Evolutionary conservation across 2,888 invertebrate species (phyloP).

Genomic region (Ceraclea dissimilis): DNA sequence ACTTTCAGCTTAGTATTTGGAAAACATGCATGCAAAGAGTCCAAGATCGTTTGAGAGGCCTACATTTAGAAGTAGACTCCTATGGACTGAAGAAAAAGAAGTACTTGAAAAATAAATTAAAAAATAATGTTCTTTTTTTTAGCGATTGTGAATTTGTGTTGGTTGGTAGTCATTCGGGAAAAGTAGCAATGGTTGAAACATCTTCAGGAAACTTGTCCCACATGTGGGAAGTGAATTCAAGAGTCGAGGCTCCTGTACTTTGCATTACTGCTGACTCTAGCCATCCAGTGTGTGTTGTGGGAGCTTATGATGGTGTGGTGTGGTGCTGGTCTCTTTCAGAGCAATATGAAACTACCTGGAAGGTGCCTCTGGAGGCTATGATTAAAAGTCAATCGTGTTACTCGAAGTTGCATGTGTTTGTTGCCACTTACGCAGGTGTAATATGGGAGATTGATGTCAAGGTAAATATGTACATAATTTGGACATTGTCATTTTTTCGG

Average conservation of each 20-base stretch:
- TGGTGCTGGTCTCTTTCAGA: constrained; percentile 52
- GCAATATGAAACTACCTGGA: constrained; percentile 53
- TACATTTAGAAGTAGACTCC: too few relatives aligned
- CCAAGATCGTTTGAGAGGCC: too few relatives aligned
- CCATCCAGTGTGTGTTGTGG: constrained; percentile 47
- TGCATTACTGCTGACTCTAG: constrained; percentile 30
- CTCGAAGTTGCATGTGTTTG: constrained; percentile 42
- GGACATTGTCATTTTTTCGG: not conserved
- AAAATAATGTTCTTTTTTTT: not conserved
- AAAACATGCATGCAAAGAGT: too few relatives aligned
- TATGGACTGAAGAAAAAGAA: not conserved
- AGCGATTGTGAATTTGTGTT: constrained; percentile 33
- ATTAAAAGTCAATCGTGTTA: constrained; percentile 54
- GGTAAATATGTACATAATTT: too few relatives aligned
- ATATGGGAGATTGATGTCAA: constrained; percentile 50
- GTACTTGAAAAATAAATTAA: not conserved
- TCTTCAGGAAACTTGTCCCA: constrained; percentile 46
- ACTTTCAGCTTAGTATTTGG: too few relatives aligned
- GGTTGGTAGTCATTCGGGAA: constrained; percentile 70
- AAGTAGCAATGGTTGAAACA: constrained; percentile 53
- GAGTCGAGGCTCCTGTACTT: constrained; percentile 63
- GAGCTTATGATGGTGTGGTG: constrained; percentile 68
- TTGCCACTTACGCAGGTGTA: constrained; percentile 66
- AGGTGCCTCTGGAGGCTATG: constrained; percentile 50
- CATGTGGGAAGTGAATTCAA: constrained; percentile 49